Percentiles rank a stretch among this genome's conserved stretches.
phyloP scores from a whole-genome alignment of 2,888 invertebrate species.

The Ochropacha duplaris region DNA sequence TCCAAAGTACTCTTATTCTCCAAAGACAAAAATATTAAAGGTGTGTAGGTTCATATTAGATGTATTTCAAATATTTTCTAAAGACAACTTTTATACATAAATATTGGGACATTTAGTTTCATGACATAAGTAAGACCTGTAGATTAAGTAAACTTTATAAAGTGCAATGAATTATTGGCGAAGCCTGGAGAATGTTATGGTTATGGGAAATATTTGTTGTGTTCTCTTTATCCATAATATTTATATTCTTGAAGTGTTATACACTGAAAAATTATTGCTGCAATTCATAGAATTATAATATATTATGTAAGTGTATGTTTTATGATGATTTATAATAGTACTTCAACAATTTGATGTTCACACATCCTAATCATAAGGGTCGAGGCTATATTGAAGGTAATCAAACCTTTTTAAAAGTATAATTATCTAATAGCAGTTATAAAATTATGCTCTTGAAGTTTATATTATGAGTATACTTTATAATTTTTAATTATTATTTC shows the following conservation, averaged over 20 bases:
- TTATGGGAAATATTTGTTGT: slow-evolving; percentile 62
- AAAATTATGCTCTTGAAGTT: slow-evolving; percentile 44
- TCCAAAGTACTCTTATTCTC: slow-evolving; percentile 56
- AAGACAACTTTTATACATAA: slow-evolving; percentile 43
- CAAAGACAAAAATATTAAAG: slow-evolving; percentile 49
- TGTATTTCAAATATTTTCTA: slow-evolving; percentile 52
- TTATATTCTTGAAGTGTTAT: slow-evolving; percentile 70
- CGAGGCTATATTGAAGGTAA: slow-evolving; percentile 56
- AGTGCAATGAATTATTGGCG: slow-evolving; percentile 78
- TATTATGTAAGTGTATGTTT: slow-evolving; percentile 31
- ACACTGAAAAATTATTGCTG: slow-evolving; percentile 65
- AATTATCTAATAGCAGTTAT: slow-evolving; percentile 22
- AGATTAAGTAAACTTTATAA: slow-evolving; percentile 54
- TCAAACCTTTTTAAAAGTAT: slow-evolving; percentile 37
- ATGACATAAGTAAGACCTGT: slow-evolving; percentile 41
- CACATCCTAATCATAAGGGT: slow-evolving; percentile 41
- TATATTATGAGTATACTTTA: slow-evolving; percentile 42
- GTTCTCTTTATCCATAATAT: slow-evolving; percentile 56
- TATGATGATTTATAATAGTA: slow-evolving; percentile 37
- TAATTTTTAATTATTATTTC: slow-evolving; percentile 39
- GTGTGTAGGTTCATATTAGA: slow-evolving; percentile 31
- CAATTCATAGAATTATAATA: slow-evolving; percentile 55
- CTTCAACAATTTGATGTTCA: slow-evolving; percentile 33
- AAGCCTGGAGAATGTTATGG: slow-evolving; percentile 71
- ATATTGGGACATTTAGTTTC: slow-evolving; percentile 43